A percentile compares a stretch with the other conserved stretches of the same genome.
Conservation (phyloP, 2,797 vertebrate genomes). For the Pogonophryne albipinna region DNA sequence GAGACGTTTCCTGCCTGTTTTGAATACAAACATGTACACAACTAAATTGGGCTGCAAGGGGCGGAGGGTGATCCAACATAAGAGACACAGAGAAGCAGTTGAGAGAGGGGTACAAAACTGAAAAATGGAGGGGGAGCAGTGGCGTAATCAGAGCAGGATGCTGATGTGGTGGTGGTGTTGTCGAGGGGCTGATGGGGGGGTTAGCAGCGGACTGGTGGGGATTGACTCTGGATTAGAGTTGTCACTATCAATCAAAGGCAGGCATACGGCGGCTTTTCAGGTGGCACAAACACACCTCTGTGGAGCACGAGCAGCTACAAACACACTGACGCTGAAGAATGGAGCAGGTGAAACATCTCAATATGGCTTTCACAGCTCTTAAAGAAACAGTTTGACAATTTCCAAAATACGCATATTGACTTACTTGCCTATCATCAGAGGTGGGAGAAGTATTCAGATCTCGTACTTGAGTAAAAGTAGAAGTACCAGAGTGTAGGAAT, state of each 20-base stretch:
- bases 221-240: conserved; percentile 66
- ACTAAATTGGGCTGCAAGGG: conserved; percentile 7
- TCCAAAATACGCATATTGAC: background rate
- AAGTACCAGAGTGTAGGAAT: too few species aligned
- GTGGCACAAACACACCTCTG: conserved; percentile 57
- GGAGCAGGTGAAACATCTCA: conserved; percentile 3
- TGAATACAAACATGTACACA: conserved; percentile 53
- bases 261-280: conserved; percentile 67
- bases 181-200: conserved; percentile 36
- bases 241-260: conserved; percentile 61
- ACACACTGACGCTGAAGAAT: background rate
- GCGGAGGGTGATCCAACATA: conserved; percentile 23
- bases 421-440: too few species aligned
- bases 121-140: background rate
- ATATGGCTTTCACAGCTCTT: background rate
- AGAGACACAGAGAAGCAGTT: background rate
- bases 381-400: background rate
- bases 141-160: conserved; percentile 10
- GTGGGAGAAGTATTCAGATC: too few species aligned
- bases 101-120: conserved; percentile 21
- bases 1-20: conserved; percentile 56
- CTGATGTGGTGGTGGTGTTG: conserved; percentile 31
- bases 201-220: conserved; percentile 40
- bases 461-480: too few species aligned
- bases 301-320: conserved; percentile 8